Evolutionary conservation across 2,797 vertebrate genomes (phyloP).

Genomic region (Ficedula albicollis): DNA sequence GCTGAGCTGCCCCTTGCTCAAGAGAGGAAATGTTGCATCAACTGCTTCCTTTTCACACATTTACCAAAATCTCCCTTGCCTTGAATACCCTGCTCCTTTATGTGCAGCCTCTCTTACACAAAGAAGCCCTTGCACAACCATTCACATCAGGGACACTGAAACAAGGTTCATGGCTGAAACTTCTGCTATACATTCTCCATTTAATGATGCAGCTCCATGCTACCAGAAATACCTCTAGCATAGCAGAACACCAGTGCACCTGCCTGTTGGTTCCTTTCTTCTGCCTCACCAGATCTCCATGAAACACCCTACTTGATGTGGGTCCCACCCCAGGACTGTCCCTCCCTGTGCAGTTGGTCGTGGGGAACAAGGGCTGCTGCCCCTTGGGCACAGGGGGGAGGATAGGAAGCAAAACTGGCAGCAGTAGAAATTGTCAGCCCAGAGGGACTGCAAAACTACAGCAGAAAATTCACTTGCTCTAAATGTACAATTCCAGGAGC

Average conservation of each 20-base stretch:
- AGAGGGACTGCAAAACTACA: neutral
- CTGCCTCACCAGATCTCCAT: neutral
- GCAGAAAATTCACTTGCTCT: neutral
- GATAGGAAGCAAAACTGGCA: neutral
- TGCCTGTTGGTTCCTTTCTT: neutral
- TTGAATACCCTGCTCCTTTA: neutral
- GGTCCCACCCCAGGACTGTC: neutral
- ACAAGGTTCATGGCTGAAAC: neutral
- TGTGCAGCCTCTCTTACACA: neutral
- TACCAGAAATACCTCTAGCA: neutral
- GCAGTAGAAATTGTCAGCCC: neutral
- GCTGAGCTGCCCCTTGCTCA: neutral
- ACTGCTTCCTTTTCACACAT: neutral
- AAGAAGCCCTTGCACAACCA: neutral
- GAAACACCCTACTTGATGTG: neutral
- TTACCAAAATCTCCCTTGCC: neutral
- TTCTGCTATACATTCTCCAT: neutral
- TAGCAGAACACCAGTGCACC: neutral
- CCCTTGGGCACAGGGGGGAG: fast-evolving
- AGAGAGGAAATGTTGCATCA: neutral
- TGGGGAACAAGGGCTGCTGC: neutral
- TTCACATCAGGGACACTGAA: neutral
- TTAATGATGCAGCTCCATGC: neutral
- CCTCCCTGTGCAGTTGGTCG: neutral
- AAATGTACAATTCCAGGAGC: neutral